Percentiles rank a stretch among this genome's conserved stretches.
Conservation (phyloP, 2,113 vertebrate genomes). For the Heptranchias perlo region DNA sequence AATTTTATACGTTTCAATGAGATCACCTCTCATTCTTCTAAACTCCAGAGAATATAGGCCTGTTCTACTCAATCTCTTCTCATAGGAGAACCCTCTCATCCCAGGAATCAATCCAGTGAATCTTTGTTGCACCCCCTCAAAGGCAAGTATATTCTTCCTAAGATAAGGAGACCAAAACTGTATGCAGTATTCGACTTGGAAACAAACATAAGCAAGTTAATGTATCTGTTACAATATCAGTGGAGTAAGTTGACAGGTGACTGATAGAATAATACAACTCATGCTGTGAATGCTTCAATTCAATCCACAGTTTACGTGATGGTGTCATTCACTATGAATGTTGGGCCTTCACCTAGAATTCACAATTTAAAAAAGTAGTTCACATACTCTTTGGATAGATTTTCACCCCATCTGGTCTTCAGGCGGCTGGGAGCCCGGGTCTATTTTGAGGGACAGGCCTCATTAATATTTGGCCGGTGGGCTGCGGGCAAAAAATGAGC, state of each 20-base stretch:
- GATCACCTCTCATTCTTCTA: too few species aligned
- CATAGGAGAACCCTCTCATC: too few species aligned
- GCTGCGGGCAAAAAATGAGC: background rate
- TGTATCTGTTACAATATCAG: background rate
- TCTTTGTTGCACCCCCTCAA: too few species aligned
- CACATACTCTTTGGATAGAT: background rate
- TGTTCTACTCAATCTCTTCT: too few species aligned
- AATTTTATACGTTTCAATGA: too few species aligned
- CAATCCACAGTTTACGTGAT: background rate
- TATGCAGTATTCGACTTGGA: too few species aligned
- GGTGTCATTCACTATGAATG: background rate
- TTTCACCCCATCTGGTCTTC: background rate
- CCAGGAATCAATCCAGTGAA: too few species aligned
- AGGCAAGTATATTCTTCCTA: too few species aligned
- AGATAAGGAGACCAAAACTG: too few species aligned
- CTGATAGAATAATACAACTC: background rate
- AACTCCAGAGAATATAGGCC: too few species aligned
- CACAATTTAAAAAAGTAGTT: background rate
- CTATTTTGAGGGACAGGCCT: background rate
- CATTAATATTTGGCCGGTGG: background rate
- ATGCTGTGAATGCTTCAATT: background rate
- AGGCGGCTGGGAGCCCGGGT: background rate
- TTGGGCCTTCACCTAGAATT: background rate
- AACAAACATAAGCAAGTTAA: too few species aligned
- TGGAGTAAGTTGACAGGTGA: background rate